These are phyloP conservation scores for Halocynthia roretzi DNA, from an alignment of 23 tunicate species.

Conservation along the genomic window DNA sequence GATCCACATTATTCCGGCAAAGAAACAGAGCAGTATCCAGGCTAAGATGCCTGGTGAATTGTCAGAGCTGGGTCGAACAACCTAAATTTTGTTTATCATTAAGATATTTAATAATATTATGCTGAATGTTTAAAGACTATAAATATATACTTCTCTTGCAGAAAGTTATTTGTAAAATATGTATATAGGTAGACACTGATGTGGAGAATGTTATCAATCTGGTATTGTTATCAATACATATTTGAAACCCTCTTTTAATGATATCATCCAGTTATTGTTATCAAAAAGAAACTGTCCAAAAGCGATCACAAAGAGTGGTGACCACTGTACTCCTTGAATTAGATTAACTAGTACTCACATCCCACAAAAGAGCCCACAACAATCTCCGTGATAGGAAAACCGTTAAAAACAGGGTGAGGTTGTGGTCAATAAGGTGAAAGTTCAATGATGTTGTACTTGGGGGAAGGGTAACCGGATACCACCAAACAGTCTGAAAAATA, in stretches of 20 bases:
- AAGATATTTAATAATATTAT: too few species aligned
- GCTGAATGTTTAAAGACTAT: too few species aligned
- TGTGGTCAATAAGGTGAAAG: slow-evolving; percentile 72
- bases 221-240: too few species aligned
- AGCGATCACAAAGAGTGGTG: too few species aligned
- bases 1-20: slow-evolving; percentile 33
- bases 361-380: slow-evolving; percentile 59
- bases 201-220: too few species aligned
- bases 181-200: too few species aligned
- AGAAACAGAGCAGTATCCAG: slow-evolving; percentile 32
- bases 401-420: slow-evolving; percentile 33
- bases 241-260: too few species aligned
- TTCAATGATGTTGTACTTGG: slow-evolving; percentile 76
- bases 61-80: slow-evolving; percentile 26
- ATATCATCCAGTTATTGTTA: too few species aligned
- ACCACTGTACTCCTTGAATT: too few species aligned
- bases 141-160: too few species aligned
- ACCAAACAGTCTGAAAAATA: slow-evolving; percentile 77
- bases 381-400: slow-evolving; percentile 49
- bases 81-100: background rate
- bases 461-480: slow-evolving; percentile 80
- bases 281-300: too few species aligned
- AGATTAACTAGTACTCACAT: slow-evolving; percentile 4
- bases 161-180: too few species aligned
- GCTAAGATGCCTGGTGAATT: slow-evolving; percentile 12